phyloP scores from a whole-genome alignment of 2,888 invertebrate genomes.

The Temnothorax ravouxi region DNA sequence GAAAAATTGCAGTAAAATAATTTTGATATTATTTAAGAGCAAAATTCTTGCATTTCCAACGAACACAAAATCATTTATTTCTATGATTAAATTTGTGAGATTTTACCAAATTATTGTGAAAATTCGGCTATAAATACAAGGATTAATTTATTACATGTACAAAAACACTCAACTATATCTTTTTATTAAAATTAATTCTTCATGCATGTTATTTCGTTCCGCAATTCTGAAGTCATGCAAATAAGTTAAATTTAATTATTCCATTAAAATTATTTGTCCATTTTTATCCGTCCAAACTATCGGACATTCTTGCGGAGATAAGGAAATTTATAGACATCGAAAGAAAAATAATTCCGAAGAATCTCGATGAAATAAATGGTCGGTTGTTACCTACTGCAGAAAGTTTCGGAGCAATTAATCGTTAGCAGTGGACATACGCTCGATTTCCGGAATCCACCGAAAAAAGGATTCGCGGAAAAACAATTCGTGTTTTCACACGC shows the following conservation, averaged over 20 bases:
- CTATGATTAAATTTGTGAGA: too few species aligned
- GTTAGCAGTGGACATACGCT: constrained; percentile 30
- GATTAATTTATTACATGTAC: too few species aligned
- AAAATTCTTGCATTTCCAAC: too few species aligned
- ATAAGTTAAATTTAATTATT: not conserved
- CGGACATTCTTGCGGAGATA: constrained; percentile 34
- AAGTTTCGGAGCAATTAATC: constrained; percentile 61
- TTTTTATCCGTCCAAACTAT: not conserved
- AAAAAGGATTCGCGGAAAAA: constrained; percentile 57
- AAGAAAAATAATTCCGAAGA: constrained; percentile 20
- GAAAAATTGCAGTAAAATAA: too few species aligned
- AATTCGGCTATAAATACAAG: too few species aligned
- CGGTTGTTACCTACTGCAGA: not conserved
- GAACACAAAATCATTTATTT: too few species aligned
- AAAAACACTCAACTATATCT: not conserved
- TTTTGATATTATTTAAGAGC: too few species aligned
- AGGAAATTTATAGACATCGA: not conserved
- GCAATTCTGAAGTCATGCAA: not conserved
- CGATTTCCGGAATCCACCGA: constrained; percentile 56
- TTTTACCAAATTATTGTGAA: too few species aligned
- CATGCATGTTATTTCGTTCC: not conserved
- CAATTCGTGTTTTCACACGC: constrained; percentile 47
- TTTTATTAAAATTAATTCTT: not conserved
- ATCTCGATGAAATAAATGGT: constrained; percentile 34
- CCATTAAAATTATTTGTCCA: too few species aligned